A percentile compares a stretch with the other conserved stretches of the same genome.
These are phyloP conservation scores for Gnatocerus cornutus DNA, from an alignment of 2,888 invertebrate genomes.

Conservation along the genomic window DNA sequence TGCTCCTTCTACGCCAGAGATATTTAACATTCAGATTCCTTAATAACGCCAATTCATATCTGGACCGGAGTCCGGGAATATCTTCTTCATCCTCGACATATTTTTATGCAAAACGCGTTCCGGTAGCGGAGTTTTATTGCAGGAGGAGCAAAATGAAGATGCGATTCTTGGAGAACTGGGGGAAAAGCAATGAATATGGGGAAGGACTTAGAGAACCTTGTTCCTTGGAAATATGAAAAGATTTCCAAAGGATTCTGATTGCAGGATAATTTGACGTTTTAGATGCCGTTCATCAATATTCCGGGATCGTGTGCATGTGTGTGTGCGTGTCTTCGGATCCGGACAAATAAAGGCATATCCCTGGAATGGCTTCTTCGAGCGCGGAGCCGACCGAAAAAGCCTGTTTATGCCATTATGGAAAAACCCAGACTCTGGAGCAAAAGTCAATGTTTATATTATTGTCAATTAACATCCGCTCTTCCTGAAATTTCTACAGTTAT, in stretches of 20 bases:
- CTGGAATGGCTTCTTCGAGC: constrained; percentile 24
- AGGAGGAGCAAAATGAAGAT: constrained; percentile 67
- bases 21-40: constrained; percentile 67
- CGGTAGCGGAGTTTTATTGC: constrained; percentile 69
- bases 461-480: not conserved
- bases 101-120: constrained; percentile 70
- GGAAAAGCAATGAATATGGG: constrained; percentile 62
- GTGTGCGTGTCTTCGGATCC: constrained; percentile 31
- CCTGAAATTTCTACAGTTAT: not conserved
- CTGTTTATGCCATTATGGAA: constrained; percentile 42
- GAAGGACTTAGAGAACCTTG: constrained; percentile 61
- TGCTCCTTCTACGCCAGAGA: constrained; percentile 51
- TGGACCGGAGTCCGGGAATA: constrained; percentile 61
- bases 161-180: constrained; percentile 63
- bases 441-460: constrained; percentile 4
- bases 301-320: constrained; percentile 53
- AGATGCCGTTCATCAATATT: constrained; percentile 63
- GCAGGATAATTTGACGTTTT: constrained; percentile 65
- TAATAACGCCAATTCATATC: constrained; percentile 69
- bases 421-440: not conserved
- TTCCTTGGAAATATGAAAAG: constrained; percentile 62
- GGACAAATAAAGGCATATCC: constrained; percentile 32
- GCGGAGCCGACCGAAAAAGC: constrained; percentile 19
- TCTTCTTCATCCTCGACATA: constrained; percentile 67
- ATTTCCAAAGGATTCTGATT: constrained; percentile 64